Evolutionary conservation across 2,113 vertebrate species (phyloP).

Genomic region (Tachycineta bicolor): DNA sequence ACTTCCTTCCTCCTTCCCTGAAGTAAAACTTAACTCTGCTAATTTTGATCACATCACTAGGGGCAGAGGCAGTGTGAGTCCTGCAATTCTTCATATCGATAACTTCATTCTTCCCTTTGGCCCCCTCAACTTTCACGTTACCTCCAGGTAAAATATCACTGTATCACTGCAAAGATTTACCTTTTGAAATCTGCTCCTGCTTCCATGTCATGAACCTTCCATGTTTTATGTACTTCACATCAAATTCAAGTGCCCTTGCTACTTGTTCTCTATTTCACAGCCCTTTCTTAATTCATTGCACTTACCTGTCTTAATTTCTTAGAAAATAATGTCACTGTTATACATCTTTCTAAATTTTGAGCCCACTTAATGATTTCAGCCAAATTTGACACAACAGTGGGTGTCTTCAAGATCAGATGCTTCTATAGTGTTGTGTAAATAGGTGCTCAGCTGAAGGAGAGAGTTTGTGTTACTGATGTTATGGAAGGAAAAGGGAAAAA

Average conservation of each 20-base stretch:
- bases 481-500: neutral
- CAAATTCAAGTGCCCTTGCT: neutral
- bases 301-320: neutral
- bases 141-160: neutral
- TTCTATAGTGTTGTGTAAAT: neutral
- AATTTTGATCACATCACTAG: neutral
- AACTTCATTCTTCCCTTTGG: neutral
- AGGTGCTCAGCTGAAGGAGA: neutral
- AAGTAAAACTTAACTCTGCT: neutral
- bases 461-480: neutral
- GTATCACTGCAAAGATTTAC: neutral
- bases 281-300: neutral
- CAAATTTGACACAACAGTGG: neutral
- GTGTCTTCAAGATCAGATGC: neutral
- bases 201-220: neutral
- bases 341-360: neutral
- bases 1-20: neutral
- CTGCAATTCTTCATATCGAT: neutral
- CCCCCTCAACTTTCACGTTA: neutral
- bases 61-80: neutral
- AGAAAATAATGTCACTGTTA: neutral
- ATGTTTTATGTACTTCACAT: neutral
- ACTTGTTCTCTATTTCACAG: neutral
- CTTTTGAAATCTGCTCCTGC: neutral
- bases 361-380: neutral